phyloP scores from a whole-genome alignment of 2,797 vertebrate species.

The Triplophysa bombifrons region DNA sequence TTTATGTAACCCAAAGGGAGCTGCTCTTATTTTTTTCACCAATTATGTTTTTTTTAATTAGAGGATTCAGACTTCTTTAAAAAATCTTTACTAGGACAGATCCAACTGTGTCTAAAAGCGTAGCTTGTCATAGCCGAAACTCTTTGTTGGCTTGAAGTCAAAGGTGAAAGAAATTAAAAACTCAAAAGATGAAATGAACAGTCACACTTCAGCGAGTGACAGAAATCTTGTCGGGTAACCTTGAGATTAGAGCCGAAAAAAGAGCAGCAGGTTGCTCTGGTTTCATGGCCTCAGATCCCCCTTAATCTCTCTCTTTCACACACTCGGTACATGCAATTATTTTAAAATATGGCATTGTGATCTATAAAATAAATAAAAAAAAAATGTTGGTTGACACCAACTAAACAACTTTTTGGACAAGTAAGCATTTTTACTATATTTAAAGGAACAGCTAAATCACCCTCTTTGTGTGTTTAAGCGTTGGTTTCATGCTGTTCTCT shows the following conservation, averaged over 20 bases:
- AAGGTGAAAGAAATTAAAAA: no score
- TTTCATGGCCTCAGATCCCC: slow-evolving; percentile 7
- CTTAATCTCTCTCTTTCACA: neutral
- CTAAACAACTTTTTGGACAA: neutral
- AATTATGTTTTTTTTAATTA: no score
- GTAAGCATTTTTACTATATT: neutral
- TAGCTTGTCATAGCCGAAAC: no score
- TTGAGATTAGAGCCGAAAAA: slow-evolving; percentile 14
- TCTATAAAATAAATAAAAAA: slow-evolving; percentile 8
- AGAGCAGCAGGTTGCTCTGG: slow-evolving; percentile 25
- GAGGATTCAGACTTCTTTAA: no score
- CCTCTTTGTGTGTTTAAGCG: neutral
- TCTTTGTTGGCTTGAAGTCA: no score
- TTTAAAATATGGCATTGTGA: neutral
- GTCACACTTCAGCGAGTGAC: slow-evolving; percentile 12
- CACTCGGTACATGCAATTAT: slow-evolving; percentile 2
- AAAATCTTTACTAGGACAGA: no score
- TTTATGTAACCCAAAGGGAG: no score
- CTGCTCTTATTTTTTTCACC: no score
- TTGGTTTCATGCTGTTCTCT: slow-evolving; percentile 15
- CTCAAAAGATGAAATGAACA: no score
- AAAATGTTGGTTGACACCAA: neutral
- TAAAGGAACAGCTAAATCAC: slow-evolving; percentile 44
- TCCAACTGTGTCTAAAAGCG: no score
- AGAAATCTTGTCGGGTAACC: slow-evolving; percentile 22